Conservation (phyloP, 2,888 invertebrate genomes). For the Rhagium mordax region DNA sequence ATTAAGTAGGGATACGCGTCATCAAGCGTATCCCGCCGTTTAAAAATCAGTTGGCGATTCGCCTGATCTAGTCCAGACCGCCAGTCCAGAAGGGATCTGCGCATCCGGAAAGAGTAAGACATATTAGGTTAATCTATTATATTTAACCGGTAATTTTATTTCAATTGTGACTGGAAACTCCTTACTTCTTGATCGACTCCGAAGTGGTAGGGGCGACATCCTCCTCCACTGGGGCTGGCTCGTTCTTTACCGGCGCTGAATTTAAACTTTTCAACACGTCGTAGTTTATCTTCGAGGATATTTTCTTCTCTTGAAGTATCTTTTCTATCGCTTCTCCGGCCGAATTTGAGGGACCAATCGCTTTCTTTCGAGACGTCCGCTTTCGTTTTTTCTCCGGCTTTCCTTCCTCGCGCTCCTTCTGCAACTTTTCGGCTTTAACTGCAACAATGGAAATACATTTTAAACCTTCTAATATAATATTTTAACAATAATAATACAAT, state of each 20-base stretch:
- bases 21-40: too few species aligned
- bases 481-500: too few species aligned
- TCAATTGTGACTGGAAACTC: too few species aligned
- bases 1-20: too few species aligned
- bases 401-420: constrained; percentile 88
- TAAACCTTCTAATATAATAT: too few species aligned
- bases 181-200: constrained; percentile 55
- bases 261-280: constrained; percentile 92
- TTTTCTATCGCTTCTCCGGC: constrained; percentile 77
- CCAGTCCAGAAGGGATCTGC: too few species aligned
- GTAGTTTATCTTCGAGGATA: constrained; percentile 98
- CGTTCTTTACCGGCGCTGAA: constrained; percentile 63
- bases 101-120: too few species aligned
- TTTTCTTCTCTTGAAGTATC: constrained; percentile 86
- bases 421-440: constrained; percentile 87
- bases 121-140: too few species aligned
- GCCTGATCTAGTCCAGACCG: too few species aligned
- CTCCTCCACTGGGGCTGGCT: constrained; percentile 49
- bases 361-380: constrained; percentile 76
- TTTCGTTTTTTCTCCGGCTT: constrained; percentile 87
- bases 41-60: too few species aligned
- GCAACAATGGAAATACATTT: constrained; percentile 57
- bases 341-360: constrained; percentile 78
- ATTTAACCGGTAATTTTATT: too few species aligned
- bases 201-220: constrained; percentile 44